Conservation (phyloP, 2,797 vertebrate genomes). For the Coccyzus lansbergi region DNA sequence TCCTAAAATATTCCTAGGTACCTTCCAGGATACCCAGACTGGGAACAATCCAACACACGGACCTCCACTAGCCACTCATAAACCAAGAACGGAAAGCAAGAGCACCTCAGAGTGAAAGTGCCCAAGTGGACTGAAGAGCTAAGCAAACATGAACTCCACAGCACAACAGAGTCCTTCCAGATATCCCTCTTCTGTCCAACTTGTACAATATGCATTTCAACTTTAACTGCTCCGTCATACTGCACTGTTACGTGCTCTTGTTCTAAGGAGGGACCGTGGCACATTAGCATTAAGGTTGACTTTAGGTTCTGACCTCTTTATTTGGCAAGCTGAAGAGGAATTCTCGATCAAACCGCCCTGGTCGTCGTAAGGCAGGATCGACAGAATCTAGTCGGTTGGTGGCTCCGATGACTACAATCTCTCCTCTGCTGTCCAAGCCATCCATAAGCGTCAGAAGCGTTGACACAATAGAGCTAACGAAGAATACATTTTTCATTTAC, state of each 20-base stretch:
- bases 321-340: slow-evolving; percentile 82
- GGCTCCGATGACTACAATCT: slow-evolving; percentile 83
- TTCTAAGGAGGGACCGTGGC: background rate
- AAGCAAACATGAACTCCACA: too few species aligned
- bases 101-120: too few species aligned
- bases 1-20: too few species aligned
- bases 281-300: background rate
- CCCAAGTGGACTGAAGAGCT: too few species aligned
- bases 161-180: too few species aligned
- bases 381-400: slow-evolving; percentile 83
- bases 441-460: slow-evolving; percentile 84
- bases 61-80: too few species aligned
- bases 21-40: too few species aligned
- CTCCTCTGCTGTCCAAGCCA: slow-evolving; percentile 81
- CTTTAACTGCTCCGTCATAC: too few species aligned
- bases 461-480: slow-evolving; percentile 82
- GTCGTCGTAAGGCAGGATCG: slow-evolving; percentile 82
- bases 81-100: too few species aligned
- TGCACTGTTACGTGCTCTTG: background rate
- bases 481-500: too few species aligned
- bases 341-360: slow-evolving; percentile 83
- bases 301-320: slow-evolving; percentile 78
- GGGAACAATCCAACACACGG: too few species aligned
- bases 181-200: too few species aligned
- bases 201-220: background rate